Evolutionary conservation across 2,888 invertebrate genomes (phyloP).

Genomic region (Sphecodes monilicornis): DNA sequence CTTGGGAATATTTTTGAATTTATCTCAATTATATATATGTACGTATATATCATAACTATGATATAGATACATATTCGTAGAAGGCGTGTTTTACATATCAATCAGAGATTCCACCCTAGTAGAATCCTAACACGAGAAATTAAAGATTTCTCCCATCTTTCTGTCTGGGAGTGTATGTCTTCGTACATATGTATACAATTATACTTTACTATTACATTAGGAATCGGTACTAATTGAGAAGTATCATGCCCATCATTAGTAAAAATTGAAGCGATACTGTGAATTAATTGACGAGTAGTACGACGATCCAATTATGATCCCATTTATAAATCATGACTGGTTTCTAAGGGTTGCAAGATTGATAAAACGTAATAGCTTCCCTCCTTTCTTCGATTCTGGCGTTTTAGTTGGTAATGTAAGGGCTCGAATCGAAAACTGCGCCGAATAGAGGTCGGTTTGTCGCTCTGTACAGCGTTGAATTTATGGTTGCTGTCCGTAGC

Average conservation of each 20-base stretch:
- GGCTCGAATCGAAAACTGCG: conserved; percentile 59
- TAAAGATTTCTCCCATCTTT: too few species aligned
- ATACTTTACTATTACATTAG: too few species aligned
- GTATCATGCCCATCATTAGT: background rate
- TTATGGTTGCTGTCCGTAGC: conserved; percentile 73
- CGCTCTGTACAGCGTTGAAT: conserved; percentile 66
- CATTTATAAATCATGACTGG: conserved; percentile 1
- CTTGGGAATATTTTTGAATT: too few species aligned
- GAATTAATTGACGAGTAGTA: background rate
- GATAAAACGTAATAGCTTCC: conserved; percentile 24
- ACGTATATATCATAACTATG: too few species aligned
- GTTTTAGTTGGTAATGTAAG: conserved; percentile 52
- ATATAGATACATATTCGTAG: too few species aligned
- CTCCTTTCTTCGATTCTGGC: conserved; percentile 42
- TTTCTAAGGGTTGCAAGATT: background rate
- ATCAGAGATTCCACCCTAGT: too few species aligned
- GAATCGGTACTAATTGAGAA: too few species aligned
- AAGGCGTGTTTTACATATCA: too few species aligned
- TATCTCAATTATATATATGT: too few species aligned
- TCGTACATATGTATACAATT: too few species aligned
- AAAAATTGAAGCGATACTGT: background rate
- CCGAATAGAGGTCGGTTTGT: conserved; percentile 59
- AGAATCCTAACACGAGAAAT: too few species aligned
- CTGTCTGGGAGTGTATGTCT: too few species aligned
- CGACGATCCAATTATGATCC: background rate